phyloP scores from a whole-genome alignment of 2,113 vertebrate genomes.

The Camelus dromedarius region DNA sequence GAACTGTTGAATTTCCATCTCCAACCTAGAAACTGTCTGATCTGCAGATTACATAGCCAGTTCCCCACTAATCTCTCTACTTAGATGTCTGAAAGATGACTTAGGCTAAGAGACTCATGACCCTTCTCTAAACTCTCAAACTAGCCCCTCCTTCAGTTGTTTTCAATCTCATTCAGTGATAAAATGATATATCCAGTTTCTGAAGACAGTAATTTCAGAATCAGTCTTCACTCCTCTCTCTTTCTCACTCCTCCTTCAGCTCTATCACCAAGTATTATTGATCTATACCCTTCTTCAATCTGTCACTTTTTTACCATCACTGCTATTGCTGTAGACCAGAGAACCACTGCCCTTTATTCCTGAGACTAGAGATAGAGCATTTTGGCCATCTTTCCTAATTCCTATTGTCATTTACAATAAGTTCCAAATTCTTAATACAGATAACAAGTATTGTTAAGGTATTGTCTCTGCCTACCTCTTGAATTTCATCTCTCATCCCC shows the following conservation, averaged over 20 bases:
- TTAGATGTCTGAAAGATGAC: not conserved
- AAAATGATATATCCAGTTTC: not conserved
- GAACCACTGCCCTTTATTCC: not conserved
- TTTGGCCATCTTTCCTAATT: not conserved
- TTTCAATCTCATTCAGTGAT: not conserved
- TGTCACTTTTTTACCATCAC: not conserved
- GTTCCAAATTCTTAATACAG: not conserved
- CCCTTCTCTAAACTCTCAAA: not conserved
- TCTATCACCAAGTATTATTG: not conserved
- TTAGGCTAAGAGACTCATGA: not conserved
- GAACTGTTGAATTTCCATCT: not conserved
- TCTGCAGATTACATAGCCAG: not conserved
- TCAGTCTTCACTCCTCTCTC: not conserved
- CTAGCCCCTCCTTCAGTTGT: fast-evolving
- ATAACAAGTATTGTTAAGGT: not conserved
- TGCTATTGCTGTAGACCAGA: not conserved
- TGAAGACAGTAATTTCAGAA: not conserved
- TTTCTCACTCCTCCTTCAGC: not conserved
- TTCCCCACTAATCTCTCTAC: not conserved
- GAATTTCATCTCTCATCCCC: not conserved
- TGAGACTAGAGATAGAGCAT: not conserved
- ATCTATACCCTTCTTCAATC: not conserved
- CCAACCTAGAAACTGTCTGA: not conserved
- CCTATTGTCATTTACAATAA: not conserved
- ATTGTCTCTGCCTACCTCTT: not conserved